These are phyloP conservation scores for Hylomyscus alleni DNA, from an alignment of 2,797 vertebrate genomes.

Conservation along the genomic window DNA sequence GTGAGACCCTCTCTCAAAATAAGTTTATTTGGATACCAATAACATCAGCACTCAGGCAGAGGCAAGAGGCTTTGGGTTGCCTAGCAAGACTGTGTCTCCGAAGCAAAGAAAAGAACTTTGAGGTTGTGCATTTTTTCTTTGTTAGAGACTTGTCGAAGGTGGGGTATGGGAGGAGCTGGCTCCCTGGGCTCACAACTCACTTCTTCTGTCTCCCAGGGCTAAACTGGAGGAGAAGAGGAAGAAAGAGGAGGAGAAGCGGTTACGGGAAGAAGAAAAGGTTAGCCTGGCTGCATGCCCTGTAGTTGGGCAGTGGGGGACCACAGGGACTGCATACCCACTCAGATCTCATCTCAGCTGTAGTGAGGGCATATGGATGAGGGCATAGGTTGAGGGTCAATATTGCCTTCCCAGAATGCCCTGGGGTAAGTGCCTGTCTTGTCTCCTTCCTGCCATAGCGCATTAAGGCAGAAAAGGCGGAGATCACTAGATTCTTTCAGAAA, in stretches of 20 bases:
- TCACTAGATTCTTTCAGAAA: constrained; percentile 98
- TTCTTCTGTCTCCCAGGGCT: constrained; percentile 89
- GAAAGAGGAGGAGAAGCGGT: constrained; percentile 97
- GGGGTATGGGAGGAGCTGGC: neutral
- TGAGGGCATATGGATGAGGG: too few species aligned
- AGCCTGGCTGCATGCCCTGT: constrained; percentile 28
- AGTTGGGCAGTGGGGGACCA: neutral
- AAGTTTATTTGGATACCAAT: neutral
- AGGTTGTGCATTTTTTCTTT: neutral
- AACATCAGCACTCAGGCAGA: neutral
- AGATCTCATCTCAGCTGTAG: neutral
- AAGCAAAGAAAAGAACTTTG: neutral
- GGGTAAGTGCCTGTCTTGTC: neutral
- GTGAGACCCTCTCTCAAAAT: neutral
- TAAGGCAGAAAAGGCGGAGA: constrained; percentile 97
- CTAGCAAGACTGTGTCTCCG: neutral
- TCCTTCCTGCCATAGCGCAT: constrained; percentile 90
- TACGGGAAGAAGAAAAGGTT: constrained; percentile 97
- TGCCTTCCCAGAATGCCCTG: neutral
- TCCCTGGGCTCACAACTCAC: too few species aligned
- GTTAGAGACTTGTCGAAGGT: neutral
- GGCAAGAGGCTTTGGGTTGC: neutral
- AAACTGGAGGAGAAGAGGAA: constrained; percentile 98
- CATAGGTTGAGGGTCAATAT: neutral
- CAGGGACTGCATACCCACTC: neutral